phyloP scores from a whole-genome alignment of 2,797 vertebrate species.

The Sphenopsis melanotis region DNA sequence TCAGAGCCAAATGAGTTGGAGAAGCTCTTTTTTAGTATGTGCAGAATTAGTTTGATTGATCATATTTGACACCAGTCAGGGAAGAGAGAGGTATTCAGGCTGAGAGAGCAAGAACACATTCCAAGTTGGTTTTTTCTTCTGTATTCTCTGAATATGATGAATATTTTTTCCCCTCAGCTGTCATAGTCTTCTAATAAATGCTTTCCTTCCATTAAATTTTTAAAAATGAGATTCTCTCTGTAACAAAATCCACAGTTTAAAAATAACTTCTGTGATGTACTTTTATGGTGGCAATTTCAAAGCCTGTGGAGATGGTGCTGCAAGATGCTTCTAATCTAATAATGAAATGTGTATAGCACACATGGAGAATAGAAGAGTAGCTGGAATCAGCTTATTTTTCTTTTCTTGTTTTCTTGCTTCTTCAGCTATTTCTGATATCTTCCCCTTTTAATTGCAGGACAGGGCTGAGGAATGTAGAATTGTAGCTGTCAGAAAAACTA shows the following conservation, averaged over 20 bases:
- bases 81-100: constrained; percentile 5
- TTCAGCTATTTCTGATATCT: constrained; percentile 33
- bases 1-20: background rate
- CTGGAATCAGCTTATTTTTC: constrained; percentile 54
- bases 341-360: background rate
- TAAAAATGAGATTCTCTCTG: constrained; percentile 18
- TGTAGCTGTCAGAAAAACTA: constrained; percentile 30
- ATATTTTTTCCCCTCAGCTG: constrained; percentile 25
- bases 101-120: constrained; percentile 29
- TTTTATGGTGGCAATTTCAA: constrained; percentile 59
- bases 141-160: background rate
- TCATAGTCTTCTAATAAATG: constrained; percentile 31
- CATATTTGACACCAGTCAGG: constrained; percentile 28
- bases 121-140: constrained; percentile 7
- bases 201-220: constrained; percentile 31
- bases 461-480: background rate
- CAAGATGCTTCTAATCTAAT: constrained; percentile 49
- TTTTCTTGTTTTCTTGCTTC: constrained; percentile 28
- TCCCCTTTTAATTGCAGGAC: background rate
- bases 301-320: constrained; percentile 3
- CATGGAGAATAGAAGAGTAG: background rate
- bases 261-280: constrained; percentile 46
- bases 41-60: constrained; percentile 56
- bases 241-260: constrained; percentile 23
- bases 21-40: background rate